phyloP scores from a whole-genome alignment of 2,113 vertebrate species.

The Mormyrus iriodes region DNA sequence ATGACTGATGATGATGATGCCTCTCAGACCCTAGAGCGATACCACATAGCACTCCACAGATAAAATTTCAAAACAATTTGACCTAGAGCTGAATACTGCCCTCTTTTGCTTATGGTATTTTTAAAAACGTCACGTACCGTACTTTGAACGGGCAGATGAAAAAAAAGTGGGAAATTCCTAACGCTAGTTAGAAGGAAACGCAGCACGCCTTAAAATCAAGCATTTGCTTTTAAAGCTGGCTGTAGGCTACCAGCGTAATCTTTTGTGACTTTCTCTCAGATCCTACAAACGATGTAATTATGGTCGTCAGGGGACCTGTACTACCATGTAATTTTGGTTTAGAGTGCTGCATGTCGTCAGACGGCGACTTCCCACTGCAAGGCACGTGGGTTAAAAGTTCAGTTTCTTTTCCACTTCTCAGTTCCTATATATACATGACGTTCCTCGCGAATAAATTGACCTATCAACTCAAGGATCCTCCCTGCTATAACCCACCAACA shows the following conservation, averaged over 20 bases:
- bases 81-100: neutral
- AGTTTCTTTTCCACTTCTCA: constrained; percentile 39
- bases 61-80: neutral
- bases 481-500: constrained; percentile 15
- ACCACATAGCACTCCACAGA: neutral
- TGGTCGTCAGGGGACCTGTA: constrained; percentile 51
- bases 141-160: neutral
- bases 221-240: constrained; percentile 35
- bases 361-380: constrained; percentile 46
- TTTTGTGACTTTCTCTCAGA: constrained; percentile 46
- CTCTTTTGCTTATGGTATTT: neutral
- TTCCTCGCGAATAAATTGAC: constrained; percentile 22
- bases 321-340: constrained; percentile 61
- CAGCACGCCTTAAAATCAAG: constrained; percentile 36
- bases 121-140: neutral
- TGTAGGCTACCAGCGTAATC: constrained; percentile 36
- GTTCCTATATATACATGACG: constrained; percentile 28
- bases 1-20: neutral
- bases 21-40: neutral
- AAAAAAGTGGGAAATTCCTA: constrained; percentile 15
- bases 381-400: constrained; percentile 57
- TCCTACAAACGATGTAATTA: constrained; percentile 60
- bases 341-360: constrained; percentile 43
- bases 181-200: neutral
- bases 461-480: constrained; percentile 23